These are phyloP conservation scores for Spilogale gracilis DNA, from an alignment of 2,113 vertebrate genomes.

Conservation along the genomic window DNA sequence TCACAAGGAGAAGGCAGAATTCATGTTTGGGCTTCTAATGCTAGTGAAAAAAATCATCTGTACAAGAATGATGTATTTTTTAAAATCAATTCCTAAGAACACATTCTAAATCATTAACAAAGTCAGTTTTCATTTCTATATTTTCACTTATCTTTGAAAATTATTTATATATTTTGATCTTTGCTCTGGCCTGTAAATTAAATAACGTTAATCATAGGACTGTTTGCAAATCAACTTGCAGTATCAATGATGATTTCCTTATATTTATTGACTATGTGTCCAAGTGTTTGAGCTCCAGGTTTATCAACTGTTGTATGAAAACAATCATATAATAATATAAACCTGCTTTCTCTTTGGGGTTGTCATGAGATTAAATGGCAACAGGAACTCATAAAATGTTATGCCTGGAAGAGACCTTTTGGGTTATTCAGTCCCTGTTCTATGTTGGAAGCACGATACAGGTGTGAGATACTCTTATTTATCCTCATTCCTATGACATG, in stretches of 20 bases:
- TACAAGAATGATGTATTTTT: neutral
- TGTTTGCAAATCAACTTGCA: neutral
- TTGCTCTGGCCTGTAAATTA: neutral
- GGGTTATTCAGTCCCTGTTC: neutral
- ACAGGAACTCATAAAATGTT: neutral
- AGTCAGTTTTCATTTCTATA: neutral
- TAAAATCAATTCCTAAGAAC: constrained; percentile 33
- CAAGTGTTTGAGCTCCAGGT: neutral
- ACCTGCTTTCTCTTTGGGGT: neutral
- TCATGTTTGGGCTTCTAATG: neutral
- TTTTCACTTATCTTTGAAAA: neutral
- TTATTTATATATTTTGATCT: neutral
- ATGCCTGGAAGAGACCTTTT: neutral
- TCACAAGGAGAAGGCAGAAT: neutral
- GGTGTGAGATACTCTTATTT: neutral
- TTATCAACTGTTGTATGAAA: neutral
- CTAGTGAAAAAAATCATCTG: neutral
- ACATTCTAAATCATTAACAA: neutral
- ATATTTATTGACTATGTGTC: neutral
- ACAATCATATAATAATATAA: neutral
- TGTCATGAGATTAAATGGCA: neutral
- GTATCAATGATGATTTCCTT: neutral
- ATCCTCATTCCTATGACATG: neutral
- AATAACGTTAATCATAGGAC: neutral
- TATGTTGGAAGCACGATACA: neutral